phyloP scores from a whole-genome alignment of 2,797 vertebrate species.

The Sebastes steindachneri region DNA sequence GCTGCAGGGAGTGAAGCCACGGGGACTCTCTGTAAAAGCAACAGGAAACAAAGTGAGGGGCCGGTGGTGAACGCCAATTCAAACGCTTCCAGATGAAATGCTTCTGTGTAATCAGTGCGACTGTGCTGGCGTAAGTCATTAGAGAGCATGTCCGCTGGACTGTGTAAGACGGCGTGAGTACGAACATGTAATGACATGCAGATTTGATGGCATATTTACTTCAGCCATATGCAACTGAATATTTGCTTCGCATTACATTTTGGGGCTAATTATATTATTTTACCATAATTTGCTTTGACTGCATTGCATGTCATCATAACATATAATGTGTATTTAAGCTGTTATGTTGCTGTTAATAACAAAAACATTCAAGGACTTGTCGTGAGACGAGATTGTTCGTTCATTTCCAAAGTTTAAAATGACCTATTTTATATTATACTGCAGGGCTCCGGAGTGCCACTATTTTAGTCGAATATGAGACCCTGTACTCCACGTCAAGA shows the following conservation, averaged over 20 bases:
- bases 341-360: neutral
- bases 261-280: neutral
- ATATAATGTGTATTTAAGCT: neutral
- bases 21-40: conserved; percentile 1
- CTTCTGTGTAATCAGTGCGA: neutral
- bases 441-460: no score
- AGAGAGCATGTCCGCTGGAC: neutral
- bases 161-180: neutral
- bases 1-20: conserved; percentile 30
- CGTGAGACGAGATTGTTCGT: neutral
- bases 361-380: neutral
- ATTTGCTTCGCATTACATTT: neutral
- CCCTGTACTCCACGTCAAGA: no score
- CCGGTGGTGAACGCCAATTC: neutral
- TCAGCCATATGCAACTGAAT: neutral
- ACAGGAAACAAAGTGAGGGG: conserved; percentile 26
- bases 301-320: neutral
- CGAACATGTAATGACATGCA: neutral
- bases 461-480: no score
- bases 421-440: neutral
- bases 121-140: neutral
- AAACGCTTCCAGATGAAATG: conserved; percentile 1
- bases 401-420: neutral
- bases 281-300: neutral
- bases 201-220: neutral